These are phyloP conservation scores for Lerema accius DNA, from an alignment of 1,140 invertebrate species.

Conservation along the genomic window DNA sequence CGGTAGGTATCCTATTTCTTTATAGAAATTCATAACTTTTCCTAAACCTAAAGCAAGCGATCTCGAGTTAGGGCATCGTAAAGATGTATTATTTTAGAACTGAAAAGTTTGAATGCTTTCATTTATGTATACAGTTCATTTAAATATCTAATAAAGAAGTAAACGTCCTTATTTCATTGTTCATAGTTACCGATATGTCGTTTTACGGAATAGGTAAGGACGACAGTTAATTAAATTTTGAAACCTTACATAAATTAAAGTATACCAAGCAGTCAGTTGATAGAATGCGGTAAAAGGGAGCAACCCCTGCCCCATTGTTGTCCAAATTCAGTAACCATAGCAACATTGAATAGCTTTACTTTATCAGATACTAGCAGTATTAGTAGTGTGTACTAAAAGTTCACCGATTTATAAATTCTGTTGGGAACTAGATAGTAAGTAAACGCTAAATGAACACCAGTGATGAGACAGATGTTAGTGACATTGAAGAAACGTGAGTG, in stretches of 20 bases:
- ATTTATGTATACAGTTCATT: too few relatives aligned
- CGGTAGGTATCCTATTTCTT: conserved; percentile 15
- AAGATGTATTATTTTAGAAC: too few relatives aligned
- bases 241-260: too few relatives aligned
- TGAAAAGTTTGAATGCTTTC: too few relatives aligned
- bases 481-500: conserved; percentile 36
- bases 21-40: conserved; percentile 9
- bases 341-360: conserved; percentile 71
- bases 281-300: background rate
- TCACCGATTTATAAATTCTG: too few relatives aligned
- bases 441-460: conserved; percentile 35
- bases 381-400: too few relatives aligned
- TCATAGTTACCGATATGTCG: too few relatives aligned
- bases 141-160: too few relatives aligned
- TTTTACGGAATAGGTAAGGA: too few relatives aligned
- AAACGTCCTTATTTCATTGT: too few relatives aligned
- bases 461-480: conserved; percentile 33
- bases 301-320: conserved; percentile 51
- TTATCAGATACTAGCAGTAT: conserved; percentile 6
- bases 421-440: background rate
- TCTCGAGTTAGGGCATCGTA: too few relatives aligned
- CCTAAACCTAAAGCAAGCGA: background rate
- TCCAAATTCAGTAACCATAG: conserved; percentile 60
- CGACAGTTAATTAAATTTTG: too few relatives aligned
- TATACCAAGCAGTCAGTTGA: background rate